These are phyloP conservation scores for Aleadryas rufinucha DNA, from an alignment of 2,113 vertebrate species.

Conservation along the genomic window DNA sequence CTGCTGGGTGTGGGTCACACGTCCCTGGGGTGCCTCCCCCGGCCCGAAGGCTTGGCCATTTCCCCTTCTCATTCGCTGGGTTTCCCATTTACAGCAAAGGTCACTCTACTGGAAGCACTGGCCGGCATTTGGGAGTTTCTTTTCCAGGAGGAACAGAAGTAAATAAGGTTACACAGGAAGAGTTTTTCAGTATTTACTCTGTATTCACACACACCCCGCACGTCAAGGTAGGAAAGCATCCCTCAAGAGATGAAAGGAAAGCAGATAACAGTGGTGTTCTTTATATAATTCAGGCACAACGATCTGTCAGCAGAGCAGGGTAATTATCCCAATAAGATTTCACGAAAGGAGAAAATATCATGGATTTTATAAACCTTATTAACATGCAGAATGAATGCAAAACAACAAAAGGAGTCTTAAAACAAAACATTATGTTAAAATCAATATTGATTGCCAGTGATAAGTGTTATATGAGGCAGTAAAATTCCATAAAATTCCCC, in stretches of 20 bases:
- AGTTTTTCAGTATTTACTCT: background rate
- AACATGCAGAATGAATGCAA: constrained; percentile 15
- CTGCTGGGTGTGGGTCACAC: background rate
- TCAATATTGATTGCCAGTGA: constrained; percentile 52
- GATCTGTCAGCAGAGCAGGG: constrained; percentile 32
- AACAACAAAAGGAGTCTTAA: constrained; percentile 52
- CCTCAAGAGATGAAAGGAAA: background rate
- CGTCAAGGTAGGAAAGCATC: background rate
- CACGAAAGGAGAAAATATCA: constrained; percentile 1
- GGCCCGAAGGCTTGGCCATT: background rate
- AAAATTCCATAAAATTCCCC: constrained; percentile 8
- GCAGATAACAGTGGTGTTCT: background rate
- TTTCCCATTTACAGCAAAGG: background rate
- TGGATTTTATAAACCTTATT: constrained; percentile 51
- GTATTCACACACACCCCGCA: background rate
- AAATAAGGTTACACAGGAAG: background rate
- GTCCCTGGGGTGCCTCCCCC: background rate
- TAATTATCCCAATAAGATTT: constrained; percentile 63
- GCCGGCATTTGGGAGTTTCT: background rate
- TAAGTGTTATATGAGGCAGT: constrained; percentile 35
- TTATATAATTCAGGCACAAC: constrained; percentile 47
- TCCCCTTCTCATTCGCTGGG: background rate
- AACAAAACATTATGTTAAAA: constrained; percentile 56
- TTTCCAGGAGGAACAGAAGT: background rate
- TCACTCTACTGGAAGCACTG: background rate